These are phyloP conservation scores for Pseudorhombus dupliciocellatus DNA, from an alignment of 2,113 vertebrate species.

Conservation along the genomic window DNA sequence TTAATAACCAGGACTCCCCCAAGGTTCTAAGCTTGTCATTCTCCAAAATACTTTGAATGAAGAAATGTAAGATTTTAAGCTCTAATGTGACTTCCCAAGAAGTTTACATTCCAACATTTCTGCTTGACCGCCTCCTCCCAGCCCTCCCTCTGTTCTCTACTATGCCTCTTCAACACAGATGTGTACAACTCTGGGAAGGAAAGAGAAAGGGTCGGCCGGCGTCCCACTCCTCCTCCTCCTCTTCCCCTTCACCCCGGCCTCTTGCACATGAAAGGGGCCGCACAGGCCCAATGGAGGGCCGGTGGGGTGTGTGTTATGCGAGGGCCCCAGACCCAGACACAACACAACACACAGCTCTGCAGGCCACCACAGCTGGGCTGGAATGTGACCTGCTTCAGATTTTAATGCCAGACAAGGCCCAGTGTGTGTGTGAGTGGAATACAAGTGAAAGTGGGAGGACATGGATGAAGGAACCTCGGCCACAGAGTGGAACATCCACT, in stretches of 20 bases:
- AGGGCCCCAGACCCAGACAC: slow-evolving; percentile 84
- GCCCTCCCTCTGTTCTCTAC: slow-evolving; percentile 34
- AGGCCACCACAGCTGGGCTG: slow-evolving; percentile 80
- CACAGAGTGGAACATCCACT: slow-evolving; percentile 24
- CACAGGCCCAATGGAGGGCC: slow-evolving; percentile 68
- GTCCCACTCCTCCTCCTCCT: slow-evolving; percentile 57
- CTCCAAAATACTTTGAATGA: not conserved
- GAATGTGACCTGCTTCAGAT: slow-evolving; percentile 84
- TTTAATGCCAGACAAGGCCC: slow-evolving; percentile 66
- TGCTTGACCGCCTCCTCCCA: not conserved
- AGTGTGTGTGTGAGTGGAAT: slow-evolving; percentile 37
- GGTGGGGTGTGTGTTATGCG: slow-evolving; percentile 75
- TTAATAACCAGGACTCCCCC: no score
- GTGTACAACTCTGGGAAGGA: slow-evolving; percentile 50
- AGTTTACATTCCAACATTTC: not conserved
- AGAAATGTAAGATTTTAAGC: not conserved
- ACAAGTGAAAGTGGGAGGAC: slow-evolving; percentile 51
- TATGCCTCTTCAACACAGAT: slow-evolving; percentile 60
- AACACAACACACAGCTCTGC: slow-evolving; percentile 82
- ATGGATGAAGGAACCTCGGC: slow-evolving; percentile 48
- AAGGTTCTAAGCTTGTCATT: not conserved
- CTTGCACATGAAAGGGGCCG: slow-evolving; percentile 81
- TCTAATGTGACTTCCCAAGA: slow-evolving; percentile 6
- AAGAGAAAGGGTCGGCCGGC: slow-evolving; percentile 45
- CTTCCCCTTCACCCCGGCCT: slow-evolving; percentile 70